Conservation (phyloP, 23 tunicate genomes). For the Styela plicata region DNA sequence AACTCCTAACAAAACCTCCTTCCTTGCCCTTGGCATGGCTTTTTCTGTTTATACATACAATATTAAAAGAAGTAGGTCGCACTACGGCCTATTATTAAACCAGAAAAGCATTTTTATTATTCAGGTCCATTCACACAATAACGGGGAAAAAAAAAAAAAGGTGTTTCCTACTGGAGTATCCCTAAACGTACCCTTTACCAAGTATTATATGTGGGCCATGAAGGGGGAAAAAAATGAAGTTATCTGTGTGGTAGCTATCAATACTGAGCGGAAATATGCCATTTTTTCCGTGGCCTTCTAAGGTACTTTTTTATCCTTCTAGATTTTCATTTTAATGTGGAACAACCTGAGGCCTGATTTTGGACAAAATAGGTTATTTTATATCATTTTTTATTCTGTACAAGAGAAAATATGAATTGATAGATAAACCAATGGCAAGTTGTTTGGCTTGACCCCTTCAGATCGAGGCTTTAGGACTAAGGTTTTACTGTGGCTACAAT, state of each 20-base stretch:
- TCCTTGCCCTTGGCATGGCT: too few species aligned
- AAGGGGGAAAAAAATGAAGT: constrained; percentile 89
- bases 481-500: too few species aligned
- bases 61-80: too few species aligned
- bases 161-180: constrained; percentile 30
- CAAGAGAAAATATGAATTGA: background rate
- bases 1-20: too few species aligned
- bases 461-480: too few species aligned
- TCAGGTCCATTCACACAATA: constrained; percentile 25
- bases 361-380: background rate
- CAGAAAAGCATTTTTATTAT: too few species aligned
- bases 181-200: constrained; percentile 50
- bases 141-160: too few species aligned
- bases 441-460: too few species aligned
- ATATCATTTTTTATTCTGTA: background rate
- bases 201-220: constrained; percentile 81
- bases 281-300: constrained; percentile 85
- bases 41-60: too few species aligned
- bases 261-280: constrained; percentile 89
- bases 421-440: background rate
- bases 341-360: background rate
- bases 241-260: constrained; percentile 82
- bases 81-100: too few species aligned
- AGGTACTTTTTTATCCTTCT: constrained; percentile 44
- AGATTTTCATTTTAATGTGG: background rate